Base-by-base conservation (phyloP, 2,113 vertebrate genomes). In the Melanerpes formicivorus region DNA sequence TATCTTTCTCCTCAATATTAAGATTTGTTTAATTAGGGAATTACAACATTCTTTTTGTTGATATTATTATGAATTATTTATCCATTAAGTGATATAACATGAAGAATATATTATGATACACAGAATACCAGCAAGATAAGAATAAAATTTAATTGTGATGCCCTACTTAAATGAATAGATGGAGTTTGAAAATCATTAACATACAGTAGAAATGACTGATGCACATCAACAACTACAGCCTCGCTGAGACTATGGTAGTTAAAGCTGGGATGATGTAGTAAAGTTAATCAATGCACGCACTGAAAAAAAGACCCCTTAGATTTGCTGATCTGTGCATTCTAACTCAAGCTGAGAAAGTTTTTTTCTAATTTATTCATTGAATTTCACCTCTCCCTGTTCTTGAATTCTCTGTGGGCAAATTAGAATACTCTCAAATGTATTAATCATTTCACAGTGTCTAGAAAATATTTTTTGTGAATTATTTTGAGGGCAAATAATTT, bases 301-400 rank as follows among this genome's bases (percentile, higher is more conserved):
- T 81, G 52, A 62, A 66, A 88, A 90, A 90, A 9, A 83, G 4
- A 16, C 13, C 11, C 26, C 50, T 69, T 75, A 29, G 74, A 90
- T 70, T 80, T 87, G 81, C 88, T 94, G 85, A 90, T 90, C 72
- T 67, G 4, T 87, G 65, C 44, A 74, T 85, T 90, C 26, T 85
- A 77, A 86, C 40, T 74, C 73, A 70, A 80, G 32, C 18, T 34
- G 59, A 75, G 88, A 90, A 94, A 72, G 50, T 74, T 95, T 90
- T 86, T 88, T 90, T 91, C 58, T 95, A 90, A 97, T 96, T 93
- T 96, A 93, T 96, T 96, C 78, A 93, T 93, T 95, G 83, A 93
- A 85, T 95, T 94, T 93, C 62, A 64, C 48, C 65, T 91, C 46
- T 60, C 50, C 55, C 21, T 83, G 65, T 88, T 96, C 75, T 93